phyloP scores from a whole-genome alignment of 2,888 invertebrate genomes.

The Sminthurides aquaticus region DNA sequence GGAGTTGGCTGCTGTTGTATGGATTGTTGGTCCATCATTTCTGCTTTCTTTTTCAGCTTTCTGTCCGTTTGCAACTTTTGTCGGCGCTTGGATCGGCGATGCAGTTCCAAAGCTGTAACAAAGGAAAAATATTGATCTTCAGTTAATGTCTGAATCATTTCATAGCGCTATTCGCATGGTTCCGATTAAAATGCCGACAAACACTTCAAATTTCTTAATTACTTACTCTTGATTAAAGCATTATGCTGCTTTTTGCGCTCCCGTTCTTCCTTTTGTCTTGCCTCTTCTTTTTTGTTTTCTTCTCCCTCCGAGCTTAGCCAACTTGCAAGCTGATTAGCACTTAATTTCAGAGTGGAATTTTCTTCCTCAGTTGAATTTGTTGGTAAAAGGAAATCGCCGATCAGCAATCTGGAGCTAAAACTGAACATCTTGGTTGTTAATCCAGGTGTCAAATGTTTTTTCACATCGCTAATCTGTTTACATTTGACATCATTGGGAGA shows the following conservation, averaged over 20 bases:
- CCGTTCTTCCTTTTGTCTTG: constrained; percentile 59
- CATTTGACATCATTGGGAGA: constrained; percentile 60
- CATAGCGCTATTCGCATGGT: too few relatives aligned
- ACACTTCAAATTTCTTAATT: too few relatives aligned
- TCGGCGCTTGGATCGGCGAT: constrained; percentile 28
- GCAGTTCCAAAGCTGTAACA: constrained; percentile 27
- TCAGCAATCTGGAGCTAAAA: constrained; percentile 76
- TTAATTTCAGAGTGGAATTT: constrained; percentile 26
- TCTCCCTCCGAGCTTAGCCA: constrained; percentile 31
- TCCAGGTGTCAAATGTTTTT: constrained; percentile 58
- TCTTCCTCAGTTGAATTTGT: constrained; percentile 29
- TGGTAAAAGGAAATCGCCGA: constrained; percentile 86
- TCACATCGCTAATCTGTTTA: constrained; percentile 60
- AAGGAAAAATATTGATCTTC: too few relatives aligned
- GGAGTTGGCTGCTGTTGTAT: background rate
- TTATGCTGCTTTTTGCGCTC: constrained; percentile 86
- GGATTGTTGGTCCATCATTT: constrained; percentile 16
- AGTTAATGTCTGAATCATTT: too few relatives aligned
- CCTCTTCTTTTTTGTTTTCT: constrained; percentile 26
- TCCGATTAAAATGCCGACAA: too few relatives aligned
- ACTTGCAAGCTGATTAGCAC: constrained; percentile 27
- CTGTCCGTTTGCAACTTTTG: constrained; percentile 29
- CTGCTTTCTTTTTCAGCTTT: constrained; percentile 26
- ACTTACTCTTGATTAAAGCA: constrained; percentile 58
- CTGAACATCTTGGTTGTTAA: constrained; percentile 82